Base-by-base conservation (phyloP, 1,140 invertebrate species). In the Megalonaias nervosa region DNA sequence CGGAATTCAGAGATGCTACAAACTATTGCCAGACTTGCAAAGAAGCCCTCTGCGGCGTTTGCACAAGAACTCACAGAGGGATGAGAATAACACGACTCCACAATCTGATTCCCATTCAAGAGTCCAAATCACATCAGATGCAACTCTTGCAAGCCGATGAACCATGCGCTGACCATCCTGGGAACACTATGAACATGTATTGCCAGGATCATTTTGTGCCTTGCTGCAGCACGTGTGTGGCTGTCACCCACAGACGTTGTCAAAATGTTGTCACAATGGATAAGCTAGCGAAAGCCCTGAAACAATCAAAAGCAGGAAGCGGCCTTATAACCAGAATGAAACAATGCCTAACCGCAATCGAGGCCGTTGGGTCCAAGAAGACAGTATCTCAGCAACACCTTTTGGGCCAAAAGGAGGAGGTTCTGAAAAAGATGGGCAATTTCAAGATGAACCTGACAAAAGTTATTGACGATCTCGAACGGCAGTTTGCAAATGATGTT, bases 381-480 rank as follows among this genome's bases (percentile, higher is more conserved):
- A 67, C 73, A 38, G 21, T 59, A 16, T 72, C 66, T 4, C 66
- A 68, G n/a, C 17, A 26, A 13, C 62, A 59, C 16, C 71, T 78
- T 26, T 69, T 78, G 17, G 19, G 62, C n/a, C 61, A 60, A 38
- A 78, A 78, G 60, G 76, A 78, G 58, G 59, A 16, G 26, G 74
- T 78, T 38, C n/a, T 78, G 17, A 71, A 78, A 23, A 71, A 78
- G 26, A 71, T 73, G 19, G n/a, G 71, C 11, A 78, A 78, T 57
- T 56, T 74, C 1, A 78, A 78, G 48, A 62, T 73, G 65, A 73
- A 71, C 6, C 55, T 78, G 15, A 78, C 74, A 19, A 71, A 78
- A 60, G 71, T 78, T 31, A 66, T 78, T 13, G 76, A 78, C 57
- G 76, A 78, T 48, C 56, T 78, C 13, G 76, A 78, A 31, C 71